Base-by-base conservation (phyloP, 2,113 vertebrate species). In the Archocentrus centrarchus region DNA sequence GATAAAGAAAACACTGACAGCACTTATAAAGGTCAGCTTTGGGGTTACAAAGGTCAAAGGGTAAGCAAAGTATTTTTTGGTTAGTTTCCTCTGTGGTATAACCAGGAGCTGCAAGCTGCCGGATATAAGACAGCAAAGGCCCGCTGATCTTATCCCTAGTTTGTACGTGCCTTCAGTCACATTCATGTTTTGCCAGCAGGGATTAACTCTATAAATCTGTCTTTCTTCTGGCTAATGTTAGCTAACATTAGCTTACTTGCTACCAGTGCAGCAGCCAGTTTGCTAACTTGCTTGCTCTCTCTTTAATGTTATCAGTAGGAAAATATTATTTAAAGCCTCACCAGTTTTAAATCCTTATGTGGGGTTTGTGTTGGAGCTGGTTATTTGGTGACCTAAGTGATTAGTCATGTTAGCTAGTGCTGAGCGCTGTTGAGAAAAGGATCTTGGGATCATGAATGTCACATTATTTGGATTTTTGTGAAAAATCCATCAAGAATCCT, bases 41-140 rank as follows among this genome's bases (percentile, higher is more conserved):
- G 17, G 11, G 7, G 15, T 55, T 37, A 15, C 66, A 44, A 44
- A 55, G 15, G 5, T 58, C 77, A 73, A 11, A 14, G 27, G 59
- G 77, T 59, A 77, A n/a, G 57, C 22, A 32, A 77, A 14, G 4
- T 27, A 57, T 80, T 80, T 47, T 22, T 27, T 13, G 61, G 30
- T 81, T n/a, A 14, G 9, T 60, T 76, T 81, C 17, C 30, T 37
- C 30, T 81, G 22, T 64, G 70, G 41, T 64, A 15, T 76, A 58
- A 64, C 27, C 24, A 18, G 15, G 24, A 75, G 50, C 66, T 70
- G 24, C 17, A 50, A 70, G 15, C 44, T 70, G 24, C 41, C 9
- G 30, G 15, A 50, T 20, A 73, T 2, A 53, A 73, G 50, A 32
- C 30, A 27, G 9, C 1, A 32, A 32, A 73, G 10, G 10, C 1